These are phyloP conservation scores for Alectoris magna DNA, from an alignment of 2,797 vertebrate species.

Conservation along the genomic window DNA sequence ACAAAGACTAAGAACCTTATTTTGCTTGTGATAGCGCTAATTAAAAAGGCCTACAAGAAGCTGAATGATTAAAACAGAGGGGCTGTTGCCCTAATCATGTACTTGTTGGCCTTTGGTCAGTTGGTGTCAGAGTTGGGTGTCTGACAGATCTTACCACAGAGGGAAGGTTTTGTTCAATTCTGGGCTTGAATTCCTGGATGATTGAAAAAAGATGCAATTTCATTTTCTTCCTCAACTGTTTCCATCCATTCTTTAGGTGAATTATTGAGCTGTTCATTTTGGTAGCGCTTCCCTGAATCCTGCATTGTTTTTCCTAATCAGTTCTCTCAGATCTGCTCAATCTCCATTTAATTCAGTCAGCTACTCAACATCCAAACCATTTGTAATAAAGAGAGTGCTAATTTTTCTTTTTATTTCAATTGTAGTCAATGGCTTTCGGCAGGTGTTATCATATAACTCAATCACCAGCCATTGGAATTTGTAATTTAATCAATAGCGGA, in stretches of 20 bases:
- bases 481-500: conserved; percentile 69
- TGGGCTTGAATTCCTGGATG: background rate
- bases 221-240: background rate
- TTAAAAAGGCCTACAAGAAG: background rate
- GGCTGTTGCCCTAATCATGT: background rate
- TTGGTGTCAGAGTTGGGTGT: background rate
- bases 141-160: background rate
- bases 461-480: conserved; percentile 39
- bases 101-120: background rate
- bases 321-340: conserved; percentile 39
- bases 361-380: conserved; percentile 52
- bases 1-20: conserved; percentile 28
- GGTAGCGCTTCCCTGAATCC: conserved; percentile 8
- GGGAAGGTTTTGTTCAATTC: background rate
- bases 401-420: conserved; percentile 66
- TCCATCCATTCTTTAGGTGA: background rate
- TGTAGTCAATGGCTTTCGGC: conserved; percentile 27
- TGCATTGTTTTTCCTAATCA: conserved; percentile 42
- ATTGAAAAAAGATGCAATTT: background rate
- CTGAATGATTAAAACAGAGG: background rate
- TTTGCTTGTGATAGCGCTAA: conserved; percentile 7
- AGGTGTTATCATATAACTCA: conserved; percentile 63
- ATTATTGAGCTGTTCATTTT: conserved; percentile 43
- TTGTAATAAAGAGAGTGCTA: conserved; percentile 53
- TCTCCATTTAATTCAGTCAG: conserved; percentile 60